Evolutionary conservation across 2,113 vertebrate species (phyloP), one percentile per base, ranked within the genome.

Genomic region (Passer domesticus): DNA sequence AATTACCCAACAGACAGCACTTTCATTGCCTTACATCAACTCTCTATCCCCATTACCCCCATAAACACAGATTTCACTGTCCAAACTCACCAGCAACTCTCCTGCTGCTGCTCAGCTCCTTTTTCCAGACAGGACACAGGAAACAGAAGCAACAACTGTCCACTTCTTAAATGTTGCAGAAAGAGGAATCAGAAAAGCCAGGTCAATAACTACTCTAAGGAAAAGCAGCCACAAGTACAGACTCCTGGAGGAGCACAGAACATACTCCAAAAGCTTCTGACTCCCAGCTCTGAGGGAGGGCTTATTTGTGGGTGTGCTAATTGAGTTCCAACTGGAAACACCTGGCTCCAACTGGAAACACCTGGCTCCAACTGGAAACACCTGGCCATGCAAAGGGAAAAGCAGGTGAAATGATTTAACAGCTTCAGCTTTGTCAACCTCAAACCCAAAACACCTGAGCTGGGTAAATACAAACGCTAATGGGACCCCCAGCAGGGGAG

Each of bases 201-300:
- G 0, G 0, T 2, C 13, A 33, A 8, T 3, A 44, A 53, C 2
- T 7, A 37, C 1, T 0, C 1, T 19, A 56, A 0, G 0, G 3
- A 16, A 12, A 21, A 3, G 1, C 0, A 80, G 0, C 12, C 18
- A 20, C 6, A 21, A 31, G 0, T 0, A 46, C 1, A 31, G 0
- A 13, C 0, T 3, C 2, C 1, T 0, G 0, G 0, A 30, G 1
- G 0, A 24, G 2, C n/a, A 77, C 17, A 39, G 0, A 11, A 0
- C 5, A 28, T 1, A 4, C 41, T 2, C 19, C 8, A 33, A 4
- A 13, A 24, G 5, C 3, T 10, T 23, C 16, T 15, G 0, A 10
- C 4, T 2, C 10, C 1, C 4, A 28, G 7, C 2, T 1, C 6
- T 4, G 14, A 13, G 7, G 0, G 28, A 1, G 3, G 7, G 9